Base-by-base conservation (phyloP, 2,888 invertebrate genomes). In the Apoda limacodes region DNA sequence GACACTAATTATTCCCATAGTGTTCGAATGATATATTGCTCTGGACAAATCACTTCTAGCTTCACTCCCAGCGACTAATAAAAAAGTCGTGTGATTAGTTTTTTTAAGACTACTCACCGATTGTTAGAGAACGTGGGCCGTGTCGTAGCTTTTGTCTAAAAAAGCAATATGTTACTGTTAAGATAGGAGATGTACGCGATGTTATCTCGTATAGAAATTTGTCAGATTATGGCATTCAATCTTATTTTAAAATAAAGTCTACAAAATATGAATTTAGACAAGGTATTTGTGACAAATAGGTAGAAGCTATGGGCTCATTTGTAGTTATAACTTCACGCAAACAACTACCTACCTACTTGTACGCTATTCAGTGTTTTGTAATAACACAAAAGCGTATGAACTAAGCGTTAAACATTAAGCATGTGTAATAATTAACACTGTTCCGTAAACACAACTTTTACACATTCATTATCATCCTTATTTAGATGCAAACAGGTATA, bases 1-100 rank as follows among this genome's bases (percentile, higher is more conserved):
- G 78, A 78, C 78, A 78, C 78, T 80, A 80, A 80, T 80, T 80
- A 80, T 80, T 78, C 69, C 60, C 75, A 74, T 76, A 72, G 72
- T 70, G 66, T 60, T 66, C 65, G 70, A 75, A 75, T 80, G 78
- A 80, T 80, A 76, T 74, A 80, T 80, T 72, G 60, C 72, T 55
- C 59, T 66, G 70, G 75, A 80, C 78, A 78, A 78, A 78, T 78
- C 75, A 76, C 76, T 72, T 63, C 67, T 66, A 63, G 63, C 66
- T 34, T 37, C 43, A 34, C 64, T 62, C 58, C 56, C 45, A 55
- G 57, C 60, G 50, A 60, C 60, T 54, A 64, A 67, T 69, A 78
- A 78, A 74, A 75, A 74, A 69, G 51, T 53, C 42, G 50, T 64
- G 60, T 64, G 65, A 66, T 72, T 71, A 64, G 71, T 72, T 72